Evolutionary conservation across 2,113 vertebrate species (phyloP), one percentile per base, ranked within the genome.

Genomic region (Lagopus leucura): DNA sequence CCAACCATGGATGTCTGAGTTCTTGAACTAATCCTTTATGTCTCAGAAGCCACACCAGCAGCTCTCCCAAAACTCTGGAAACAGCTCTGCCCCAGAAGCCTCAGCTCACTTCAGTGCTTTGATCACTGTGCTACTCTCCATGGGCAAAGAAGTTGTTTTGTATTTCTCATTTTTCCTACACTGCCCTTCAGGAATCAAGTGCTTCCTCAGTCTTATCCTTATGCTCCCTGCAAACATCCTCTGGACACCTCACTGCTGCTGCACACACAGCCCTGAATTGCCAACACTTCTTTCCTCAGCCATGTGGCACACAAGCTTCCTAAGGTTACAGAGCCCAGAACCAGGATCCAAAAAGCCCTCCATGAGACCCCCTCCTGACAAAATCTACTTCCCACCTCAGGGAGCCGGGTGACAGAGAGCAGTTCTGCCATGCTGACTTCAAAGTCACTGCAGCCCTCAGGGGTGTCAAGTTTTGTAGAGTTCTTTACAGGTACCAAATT

Each of bases 221-320:
- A 8, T 38, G 43, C 58, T 19, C 10, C n/a, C 40, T 48, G 66
- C 34, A 78, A 36, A 17, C 1, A 5, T 3, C 6, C 14, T 12
- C 16, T 4, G 1, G n/a, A 32, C 34, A 30, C 21, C 40, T 27
- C 16, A 6, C 28, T 13, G 1, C 5, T 19, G 4, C 58, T 48
- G 32, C 2, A 0, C 0, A 0, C 1, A n/a, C 21, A 48, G 22
- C 7, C 10, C 65, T 0, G 1, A 12, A 25, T 42, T 22, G 2
- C 52, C 45, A 74, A 40, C 43, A 16, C 16, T 22, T 17, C 40
- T 20, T 36, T 43, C 45, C 50, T 38, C 36, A 1, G 9, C 0
- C 6, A 3, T 0, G 2, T 2, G 4, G 5, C 0, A 4, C 28
- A 10, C 38, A 32, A 69, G 28, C 43, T 42, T 47, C 63, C 50